Percentiles rank a stretch among this genome's conserved stretches.
phyloP scores from a whole-genome alignment of 2,888 invertebrate species.

The Xestia sexstrigata region DNA sequence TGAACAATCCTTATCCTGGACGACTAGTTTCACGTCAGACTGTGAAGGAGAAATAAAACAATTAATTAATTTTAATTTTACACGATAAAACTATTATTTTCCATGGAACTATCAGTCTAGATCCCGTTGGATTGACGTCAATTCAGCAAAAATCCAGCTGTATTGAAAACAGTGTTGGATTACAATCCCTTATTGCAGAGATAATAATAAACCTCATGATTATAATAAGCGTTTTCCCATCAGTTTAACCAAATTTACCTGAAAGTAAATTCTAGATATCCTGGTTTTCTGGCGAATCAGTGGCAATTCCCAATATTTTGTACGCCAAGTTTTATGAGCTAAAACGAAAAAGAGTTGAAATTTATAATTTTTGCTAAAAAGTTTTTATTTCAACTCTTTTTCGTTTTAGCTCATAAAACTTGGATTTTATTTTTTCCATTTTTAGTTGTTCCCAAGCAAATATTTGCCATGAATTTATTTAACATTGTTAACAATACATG shows the following conservation, averaged over 20 bases:
- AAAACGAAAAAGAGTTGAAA: background rate
- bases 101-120: no score
- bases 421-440: no score
- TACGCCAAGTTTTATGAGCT: background rate
- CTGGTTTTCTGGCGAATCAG: no score
- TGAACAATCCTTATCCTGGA: slow-evolving; percentile 56
- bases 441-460: no score
- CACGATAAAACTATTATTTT: background rate
- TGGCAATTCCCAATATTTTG: background rate
- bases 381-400: no score
- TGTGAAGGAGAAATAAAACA: slow-evolving; percentile 38
- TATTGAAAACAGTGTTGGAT: no score
- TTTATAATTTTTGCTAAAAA: no score
- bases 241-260: background rate
- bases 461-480: no score
- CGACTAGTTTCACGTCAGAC: slow-evolving; percentile 54
- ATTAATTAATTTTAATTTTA: background rate
- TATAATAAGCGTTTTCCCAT: background rate
- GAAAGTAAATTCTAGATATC: background rate
- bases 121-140: no score
- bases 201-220: background rate
- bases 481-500: no score
- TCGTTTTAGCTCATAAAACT: no score
- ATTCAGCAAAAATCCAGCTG: no score
- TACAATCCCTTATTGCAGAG: background rate